Conservation (phyloP, 2,888 invertebrate genomes). For the Callyntrura sp. region DNA sequence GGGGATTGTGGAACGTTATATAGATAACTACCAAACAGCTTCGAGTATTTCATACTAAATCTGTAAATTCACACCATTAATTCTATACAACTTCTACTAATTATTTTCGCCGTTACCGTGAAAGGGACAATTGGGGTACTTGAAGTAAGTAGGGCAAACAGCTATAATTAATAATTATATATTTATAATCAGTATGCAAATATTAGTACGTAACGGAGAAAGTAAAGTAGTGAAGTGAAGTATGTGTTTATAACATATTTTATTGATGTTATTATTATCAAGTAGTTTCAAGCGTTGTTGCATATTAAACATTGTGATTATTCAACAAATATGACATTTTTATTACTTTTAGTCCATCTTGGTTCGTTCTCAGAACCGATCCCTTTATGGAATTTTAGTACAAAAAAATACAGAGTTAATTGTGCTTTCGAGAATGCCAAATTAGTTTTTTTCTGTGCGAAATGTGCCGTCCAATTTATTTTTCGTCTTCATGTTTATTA, state of each 20-base stretch:
- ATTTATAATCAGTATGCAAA: no score
- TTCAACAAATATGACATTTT: not conserved
- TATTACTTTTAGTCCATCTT: not conserved
- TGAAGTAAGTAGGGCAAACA: not conserved
- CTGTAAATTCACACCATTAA: no score
- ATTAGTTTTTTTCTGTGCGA: not conserved
- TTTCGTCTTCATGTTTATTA: conserved; percentile 55
- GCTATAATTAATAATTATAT: no score
- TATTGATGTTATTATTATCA: no score
- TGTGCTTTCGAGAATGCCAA: not conserved
- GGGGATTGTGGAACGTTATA: no score
- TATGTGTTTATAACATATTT: no score
- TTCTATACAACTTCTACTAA: no score
- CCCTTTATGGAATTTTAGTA: not conserved
- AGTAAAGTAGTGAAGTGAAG: not conserved
- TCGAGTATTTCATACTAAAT: no score
- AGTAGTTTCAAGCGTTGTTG: not conserved
- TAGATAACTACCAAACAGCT: no score
- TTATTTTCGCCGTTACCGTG: no score
- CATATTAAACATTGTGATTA: not conserved
- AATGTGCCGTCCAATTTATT: conserved; percentile 8
- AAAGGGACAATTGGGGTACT: not conserved
- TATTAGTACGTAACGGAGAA: not conserved
- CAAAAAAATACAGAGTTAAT: conserved; percentile 16
- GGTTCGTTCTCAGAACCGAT: not conserved